Conservation (phyloP, 2,113 vertebrate genomes). For the Triplophysa tibetana region DNA sequence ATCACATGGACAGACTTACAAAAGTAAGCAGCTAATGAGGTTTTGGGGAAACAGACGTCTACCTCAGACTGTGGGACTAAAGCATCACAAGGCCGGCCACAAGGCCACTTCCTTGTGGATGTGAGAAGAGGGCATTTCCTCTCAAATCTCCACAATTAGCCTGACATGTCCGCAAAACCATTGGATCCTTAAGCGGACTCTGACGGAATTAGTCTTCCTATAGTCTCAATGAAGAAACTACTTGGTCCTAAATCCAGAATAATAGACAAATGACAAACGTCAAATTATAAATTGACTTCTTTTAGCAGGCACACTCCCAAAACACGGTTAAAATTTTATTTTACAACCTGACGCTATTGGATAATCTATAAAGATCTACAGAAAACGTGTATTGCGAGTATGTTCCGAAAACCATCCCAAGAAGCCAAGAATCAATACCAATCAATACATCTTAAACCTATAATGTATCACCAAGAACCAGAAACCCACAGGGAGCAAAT, state of each 20-base stretch:
- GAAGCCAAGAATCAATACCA: no score
- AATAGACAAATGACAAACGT: neutral
- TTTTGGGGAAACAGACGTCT: slow-evolving; percentile 22
- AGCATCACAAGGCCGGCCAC: slow-evolving; percentile 28
- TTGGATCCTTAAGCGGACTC: neutral
- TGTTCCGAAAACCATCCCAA: no score
- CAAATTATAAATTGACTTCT: neutral
- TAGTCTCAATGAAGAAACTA: slow-evolving; percentile 12
- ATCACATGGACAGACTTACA: neutral
- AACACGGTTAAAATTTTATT: no score
- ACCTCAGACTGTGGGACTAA: slow-evolving; percentile 20
- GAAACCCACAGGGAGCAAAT: neutral
- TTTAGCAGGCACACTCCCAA: neutral
- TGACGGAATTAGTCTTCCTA: neutral
- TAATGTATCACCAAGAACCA: no score
- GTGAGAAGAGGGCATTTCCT: slow-evolving; percentile 39
- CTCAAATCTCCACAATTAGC: slow-evolving; percentile 10
- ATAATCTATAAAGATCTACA: no score
- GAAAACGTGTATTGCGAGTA: no score
- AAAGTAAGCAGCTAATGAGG: slow-evolving; percentile 1
- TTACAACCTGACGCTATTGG: no score
- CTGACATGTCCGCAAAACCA: neutral
- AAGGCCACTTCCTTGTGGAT: slow-evolving; percentile 39
- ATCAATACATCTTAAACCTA: no score
- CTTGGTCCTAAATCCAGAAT: neutral